A percentile compares a stretch with the other conserved stretches of the same genome.
Conservation (phyloP, 2,113 vertebrate genomes). For the Pungitius pungitius region DNA sequence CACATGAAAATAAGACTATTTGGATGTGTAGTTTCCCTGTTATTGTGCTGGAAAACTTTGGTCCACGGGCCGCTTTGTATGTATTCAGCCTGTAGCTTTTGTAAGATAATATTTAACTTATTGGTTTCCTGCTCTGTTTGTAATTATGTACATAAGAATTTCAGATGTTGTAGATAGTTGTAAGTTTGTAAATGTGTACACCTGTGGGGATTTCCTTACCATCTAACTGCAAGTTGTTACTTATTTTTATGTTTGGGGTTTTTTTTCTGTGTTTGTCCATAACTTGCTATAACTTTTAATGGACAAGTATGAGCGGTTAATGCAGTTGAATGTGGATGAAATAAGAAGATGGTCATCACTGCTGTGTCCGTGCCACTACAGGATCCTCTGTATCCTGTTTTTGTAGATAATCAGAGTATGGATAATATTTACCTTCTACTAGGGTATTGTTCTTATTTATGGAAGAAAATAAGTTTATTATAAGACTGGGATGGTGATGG, state of each 20-base stretch:
- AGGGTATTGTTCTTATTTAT: conserved; percentile 59
- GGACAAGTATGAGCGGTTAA: conserved; percentile 16
- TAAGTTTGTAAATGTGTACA: conserved; percentile 47
- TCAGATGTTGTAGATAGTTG: conserved; percentile 48
- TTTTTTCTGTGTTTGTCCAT: neutral
- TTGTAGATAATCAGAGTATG: conserved; percentile 39
- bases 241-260: conserved; percentile 54
- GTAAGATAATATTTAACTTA: conserved; percentile 80
- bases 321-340: conserved; percentile 18
- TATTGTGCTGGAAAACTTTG: conserved; percentile 45
- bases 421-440: neutral
- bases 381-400: conserved; percentile 48
- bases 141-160: conserved; percentile 76
- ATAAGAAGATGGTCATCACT: conserved; percentile 39
- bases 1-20: conserved; percentile 38
- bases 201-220: conserved; percentile 29
- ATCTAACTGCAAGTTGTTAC: conserved; percentile 39
- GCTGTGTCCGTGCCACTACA: conserved; percentile 69
- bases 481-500: conserved; percentile 20
- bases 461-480: conserved; percentile 15
- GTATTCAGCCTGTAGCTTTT: conserved; percentile 60
- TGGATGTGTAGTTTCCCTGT: conserved; percentile 54
- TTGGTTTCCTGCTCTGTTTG: conserved; percentile 73
- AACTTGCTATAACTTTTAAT: conserved; percentile 35
- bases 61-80: conserved; percentile 53